A percentile compares a stretch with the other conserved stretches of the same genome.
Conservation (phyloP, 1,140 invertebrate species). For the Pollicipes pollicipes region DNA sequence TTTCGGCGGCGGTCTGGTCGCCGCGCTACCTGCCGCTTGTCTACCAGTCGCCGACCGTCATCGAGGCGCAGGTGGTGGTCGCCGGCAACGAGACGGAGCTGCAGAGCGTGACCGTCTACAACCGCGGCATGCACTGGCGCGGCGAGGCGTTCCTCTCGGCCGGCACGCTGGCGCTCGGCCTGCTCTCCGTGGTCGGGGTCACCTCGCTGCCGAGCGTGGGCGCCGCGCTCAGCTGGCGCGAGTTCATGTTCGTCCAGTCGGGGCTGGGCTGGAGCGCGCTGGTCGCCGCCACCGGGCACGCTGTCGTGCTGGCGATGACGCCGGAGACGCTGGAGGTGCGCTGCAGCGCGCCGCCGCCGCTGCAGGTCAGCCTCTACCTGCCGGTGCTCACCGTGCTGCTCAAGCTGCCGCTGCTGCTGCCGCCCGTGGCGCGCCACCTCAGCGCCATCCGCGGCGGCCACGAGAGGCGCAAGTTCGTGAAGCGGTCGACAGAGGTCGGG, state of each 20-base stretch:
- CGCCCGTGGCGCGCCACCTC: conserved; percentile 11
- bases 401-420: conserved; percentile 13
- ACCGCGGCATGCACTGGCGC: conserved; percentile 18
- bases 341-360: neutral
- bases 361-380: conserved; percentile 12
- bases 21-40: neutral
- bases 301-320: conserved; percentile 15
- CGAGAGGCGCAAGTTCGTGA: no score
- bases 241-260: conserved; percentile 21
- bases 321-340: neutral
- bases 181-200: conserved; percentile 19
- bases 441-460: conserved; percentile 11
- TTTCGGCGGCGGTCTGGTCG: neutral
- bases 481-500: neutral
- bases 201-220: conserved; percentile 20
- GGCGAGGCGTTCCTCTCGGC: conserved; percentile 16
- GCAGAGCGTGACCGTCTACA: conserved; percentile 10
- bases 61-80: conserved; percentile 3
- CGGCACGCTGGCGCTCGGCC: conserved; percentile 14
- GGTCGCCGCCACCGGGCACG: conserved; percentile 16
- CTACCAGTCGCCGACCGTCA: neutral
- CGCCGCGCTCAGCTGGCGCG: conserved; percentile 19
- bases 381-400: conserved; percentile 12
- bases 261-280: conserved; percentile 20
- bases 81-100: neutral